phyloP scores from a whole-genome alignment of 2,888 invertebrate species.

The Mythimna albipuncta region DNA sequence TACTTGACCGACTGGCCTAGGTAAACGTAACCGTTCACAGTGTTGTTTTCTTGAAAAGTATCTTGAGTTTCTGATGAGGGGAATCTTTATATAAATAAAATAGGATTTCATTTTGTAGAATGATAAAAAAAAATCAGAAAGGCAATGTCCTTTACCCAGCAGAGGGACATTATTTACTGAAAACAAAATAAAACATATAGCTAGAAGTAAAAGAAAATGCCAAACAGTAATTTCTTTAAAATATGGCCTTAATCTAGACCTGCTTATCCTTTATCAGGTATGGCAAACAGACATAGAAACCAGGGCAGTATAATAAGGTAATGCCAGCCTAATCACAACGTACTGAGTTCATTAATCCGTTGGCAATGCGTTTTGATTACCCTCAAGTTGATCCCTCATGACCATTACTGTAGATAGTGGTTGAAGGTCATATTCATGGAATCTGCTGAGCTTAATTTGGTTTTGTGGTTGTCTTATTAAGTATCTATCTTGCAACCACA shows the following conservation, averaged over 20 bases:
- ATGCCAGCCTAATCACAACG: conserved; percentile 22
- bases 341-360: conserved; percentile 25
- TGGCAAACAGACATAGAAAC: neutral
- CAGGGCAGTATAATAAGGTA: conserved; percentile 19
- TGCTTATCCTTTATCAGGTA: neutral
- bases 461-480: neutral
- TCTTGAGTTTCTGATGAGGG: neutral
- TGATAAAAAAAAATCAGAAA: neutral
- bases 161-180: neutral
- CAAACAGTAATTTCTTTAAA: neutral
- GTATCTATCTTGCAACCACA: neutral
- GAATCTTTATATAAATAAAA: neutral
- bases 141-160: no score
- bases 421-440: conserved; percentile 1
- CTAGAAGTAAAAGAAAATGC: neutral
- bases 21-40: no score
- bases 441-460: neutral
- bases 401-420: conserved; percentile 4
- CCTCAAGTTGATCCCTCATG: neutral
- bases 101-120: neutral
- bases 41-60: neutral
- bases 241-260: neutral
- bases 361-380: conserved; percentile 28
- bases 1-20: no score
- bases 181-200: neutral